Evolutionary conservation across 2,113 vertebrate genomes (phyloP), one percentile per base, ranked within the genome.

Genomic region (Psilopsiagon aymara): DNA sequence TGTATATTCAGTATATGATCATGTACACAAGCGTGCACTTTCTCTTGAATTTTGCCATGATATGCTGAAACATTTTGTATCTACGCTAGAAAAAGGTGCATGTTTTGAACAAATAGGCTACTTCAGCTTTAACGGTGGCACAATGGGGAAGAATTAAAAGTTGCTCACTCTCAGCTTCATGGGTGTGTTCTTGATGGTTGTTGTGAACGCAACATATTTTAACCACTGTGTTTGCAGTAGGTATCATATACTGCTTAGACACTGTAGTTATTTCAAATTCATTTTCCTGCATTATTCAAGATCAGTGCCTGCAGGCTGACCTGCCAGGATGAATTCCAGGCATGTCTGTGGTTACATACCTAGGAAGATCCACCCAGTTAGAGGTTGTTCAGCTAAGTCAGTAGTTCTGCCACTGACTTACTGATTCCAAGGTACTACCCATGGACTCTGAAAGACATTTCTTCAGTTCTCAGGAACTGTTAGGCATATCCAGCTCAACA

Each of bases 31-130:
- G 8, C 15, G 44, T 27, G 60, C 8, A 6, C 13, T 41, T 77
- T 28, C 13, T 80, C n/a, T 44, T 49, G 19, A 80, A 84, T 71
- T 77, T 64, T 77, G 49, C 43, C 17, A 24, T 19, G 18, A 64
- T 25, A 18, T 1, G 9, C n/a, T 49, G 41, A 31, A 66, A 37
- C 2, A 20, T 71, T 89, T 93, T 76, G n/a, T 20, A 68, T 19
- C 43, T 59, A 52, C 5, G 2, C 37, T 59, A 68, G 20, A 27
- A 64, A 86, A 67, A 80, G 5, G 11, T 12, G 24, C 0, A 0
- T 31, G 17, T 71, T 66, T 86, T 71, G 6, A 76, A 44, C 43
- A 29, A 86, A 79, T 12, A 43, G 31, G 16, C 17, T n/a, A 11
- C 4, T 63, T 62, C 47, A 68, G 29, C 51, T 68, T 57, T 71